Evolutionary conservation across 1,140 invertebrate genomes (phyloP), one percentile per base, ranked within the genome.

Genomic region (Mactra quadrangularis): DNA sequence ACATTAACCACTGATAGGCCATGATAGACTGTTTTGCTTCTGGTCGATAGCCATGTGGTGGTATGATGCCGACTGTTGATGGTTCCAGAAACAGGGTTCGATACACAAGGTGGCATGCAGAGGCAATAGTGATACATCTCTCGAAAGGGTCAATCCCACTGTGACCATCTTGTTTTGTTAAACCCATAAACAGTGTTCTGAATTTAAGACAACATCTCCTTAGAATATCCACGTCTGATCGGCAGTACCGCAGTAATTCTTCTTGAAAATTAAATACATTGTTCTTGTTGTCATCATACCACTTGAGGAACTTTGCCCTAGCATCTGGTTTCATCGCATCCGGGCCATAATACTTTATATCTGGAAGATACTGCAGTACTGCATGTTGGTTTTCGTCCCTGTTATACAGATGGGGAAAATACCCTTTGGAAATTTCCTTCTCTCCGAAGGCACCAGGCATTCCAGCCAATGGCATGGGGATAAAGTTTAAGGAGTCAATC

Each of bases 391-490:
- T 75, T 31, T 59, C 68, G 17, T 4, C 3, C 2, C 25, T 82
- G 35, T 70, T 74, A 25, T 78, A 74, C n/a, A 59, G 31, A 57
- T 82, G 70, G 19, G 70, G 68, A 41, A 82, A 82, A 41, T 59
- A 82, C 6, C 79, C 79, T 35, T 83, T 75, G 2, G 22, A 22
- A 1, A 83, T n/a, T 55, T 83, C 81, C 0, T 50, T 62, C 45
- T 78, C 1, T 9, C 71, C 70, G n/a, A 83, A 83, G 19, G 71
- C 45, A n/a, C 59, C 59, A 3, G 81, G 81, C 45, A 83, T 41
- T 4, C 62, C 45, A 27, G 45, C 53, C 7, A 83, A 31, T 13
- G 53, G 19, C 70, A 74, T 82, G 15, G 11, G 64, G 19, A 38
- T 57, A 57, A n/a, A 27, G 41, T 72, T 74, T n/a, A n/a, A n/a